Evolutionary conservation across 2,797 vertebrate species (phyloP).

Genomic region (Steatocranus sp.): DNA sequence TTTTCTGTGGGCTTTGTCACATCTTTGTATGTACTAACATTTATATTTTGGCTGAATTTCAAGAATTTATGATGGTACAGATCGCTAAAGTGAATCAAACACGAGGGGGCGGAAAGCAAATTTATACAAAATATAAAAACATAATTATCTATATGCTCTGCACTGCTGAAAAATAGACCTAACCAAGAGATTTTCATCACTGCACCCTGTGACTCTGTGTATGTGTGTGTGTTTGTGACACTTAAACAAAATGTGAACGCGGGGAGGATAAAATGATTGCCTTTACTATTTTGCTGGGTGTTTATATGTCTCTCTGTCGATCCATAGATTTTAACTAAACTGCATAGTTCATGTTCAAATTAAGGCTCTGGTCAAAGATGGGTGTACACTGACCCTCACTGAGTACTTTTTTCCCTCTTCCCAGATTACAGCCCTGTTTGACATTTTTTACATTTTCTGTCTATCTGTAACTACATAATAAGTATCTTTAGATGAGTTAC

Average conservation of each 20-base stretch:
- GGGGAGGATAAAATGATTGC: background rate
- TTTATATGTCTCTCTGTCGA: background rate
- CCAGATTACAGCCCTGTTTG: background rate
- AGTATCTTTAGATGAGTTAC: background rate
- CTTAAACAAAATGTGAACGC: background rate
- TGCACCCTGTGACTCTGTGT: background rate
- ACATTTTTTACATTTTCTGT: background rate
- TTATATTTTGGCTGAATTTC: background rate
- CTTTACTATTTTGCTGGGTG: background rate
- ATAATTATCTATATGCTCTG: background rate
- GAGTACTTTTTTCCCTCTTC: background rate
- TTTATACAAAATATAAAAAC: background rate
- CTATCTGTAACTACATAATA: background rate
- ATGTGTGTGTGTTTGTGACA: background rate
- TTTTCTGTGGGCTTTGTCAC: background rate
- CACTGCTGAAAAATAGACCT: background rate
- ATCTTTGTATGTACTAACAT: background rate
- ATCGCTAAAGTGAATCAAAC: background rate
- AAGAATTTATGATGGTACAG: background rate
- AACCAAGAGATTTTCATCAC: background rate
- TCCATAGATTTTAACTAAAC: background rate
- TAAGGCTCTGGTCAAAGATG: background rate
- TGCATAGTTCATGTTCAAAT: background rate
- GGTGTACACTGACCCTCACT: background rate
- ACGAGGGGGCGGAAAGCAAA: fast-evolving